phyloP scores from a whole-genome alignment of 1,140 invertebrate genomes.

The Apis florea region DNA sequence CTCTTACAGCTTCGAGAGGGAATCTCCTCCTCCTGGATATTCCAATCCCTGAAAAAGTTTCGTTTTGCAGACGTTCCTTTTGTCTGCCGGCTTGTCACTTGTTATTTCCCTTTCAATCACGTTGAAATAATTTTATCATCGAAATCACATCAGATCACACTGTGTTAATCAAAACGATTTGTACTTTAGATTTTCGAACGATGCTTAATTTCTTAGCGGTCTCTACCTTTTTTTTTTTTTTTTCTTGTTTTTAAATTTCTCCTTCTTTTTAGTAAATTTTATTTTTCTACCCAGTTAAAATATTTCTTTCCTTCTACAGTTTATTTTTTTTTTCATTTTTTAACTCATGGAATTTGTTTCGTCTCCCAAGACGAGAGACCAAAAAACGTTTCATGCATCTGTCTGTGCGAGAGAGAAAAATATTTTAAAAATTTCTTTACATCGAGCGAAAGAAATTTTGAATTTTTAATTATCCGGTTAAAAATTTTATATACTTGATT shows the following conservation, averaged over 20 bases:
- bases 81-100: constrained; percentile 2
- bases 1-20: constrained; percentile 23
- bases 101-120: background rate
- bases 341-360: background rate
- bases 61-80: background rate
- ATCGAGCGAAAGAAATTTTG: background rate
- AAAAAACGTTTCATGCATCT: background rate
- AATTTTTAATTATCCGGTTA: background rate
- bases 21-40: constrained; percentile 29
- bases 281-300: background rate
- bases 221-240: background rate
- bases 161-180: background rate
- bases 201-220: background rate
- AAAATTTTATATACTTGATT: background rate
- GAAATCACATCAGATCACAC: background rate
- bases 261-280: background rate
- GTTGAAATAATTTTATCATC: background rate
- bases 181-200: background rate
- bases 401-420: background rate
- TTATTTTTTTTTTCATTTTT: background rate
- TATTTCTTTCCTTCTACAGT: background rate
- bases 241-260: background rate
- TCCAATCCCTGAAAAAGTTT: constrained; percentile 20
- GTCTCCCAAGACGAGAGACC: background rate
- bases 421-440: background rate